Percentiles rank a stretch among this genome's conserved stretches.
Conservation (phyloP, 2,888 invertebrate species). For the Synanthedon tipuliformis region DNA sequence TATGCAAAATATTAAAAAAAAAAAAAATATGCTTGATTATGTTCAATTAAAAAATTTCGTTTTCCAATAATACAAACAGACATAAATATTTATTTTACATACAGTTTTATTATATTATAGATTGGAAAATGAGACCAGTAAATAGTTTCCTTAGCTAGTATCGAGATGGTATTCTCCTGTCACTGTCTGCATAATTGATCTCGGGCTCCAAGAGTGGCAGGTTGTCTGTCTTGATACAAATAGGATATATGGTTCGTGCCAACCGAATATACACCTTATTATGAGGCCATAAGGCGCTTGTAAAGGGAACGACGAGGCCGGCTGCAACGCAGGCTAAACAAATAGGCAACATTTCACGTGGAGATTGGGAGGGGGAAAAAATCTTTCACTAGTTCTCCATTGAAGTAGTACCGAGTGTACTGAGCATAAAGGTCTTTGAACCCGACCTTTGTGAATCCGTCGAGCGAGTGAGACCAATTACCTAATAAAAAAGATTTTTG, state of each 20-base stretch:
- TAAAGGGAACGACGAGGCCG: neutral
- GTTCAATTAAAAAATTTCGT: no score
- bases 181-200: constrained; percentile 40
- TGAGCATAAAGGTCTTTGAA: constrained; percentile 1
- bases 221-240: constrained; percentile 9
- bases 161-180: constrained; percentile 10
- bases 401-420: neutral
- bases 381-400: constrained; percentile 1
- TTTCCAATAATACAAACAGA: no score
- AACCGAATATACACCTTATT: constrained; percentile 1
- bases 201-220: constrained; percentile 11
- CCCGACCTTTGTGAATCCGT: neutral
- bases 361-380: constrained; percentile 8
- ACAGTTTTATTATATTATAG: no score
- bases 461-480: no score
- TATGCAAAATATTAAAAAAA: no score
- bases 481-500: no score
- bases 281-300: neutral
- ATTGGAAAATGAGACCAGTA: neutral
- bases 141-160: constrained; percentile 15
- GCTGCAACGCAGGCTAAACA: constrained; percentile 3
- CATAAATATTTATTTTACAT: no score
- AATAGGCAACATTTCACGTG: constrained; percentile 8
- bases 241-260: constrained; percentile 4
- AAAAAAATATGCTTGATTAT: no score